Base-by-base conservation (phyloP, 1,140 invertebrate genomes). In the Steinernema feltiae region DNA sequence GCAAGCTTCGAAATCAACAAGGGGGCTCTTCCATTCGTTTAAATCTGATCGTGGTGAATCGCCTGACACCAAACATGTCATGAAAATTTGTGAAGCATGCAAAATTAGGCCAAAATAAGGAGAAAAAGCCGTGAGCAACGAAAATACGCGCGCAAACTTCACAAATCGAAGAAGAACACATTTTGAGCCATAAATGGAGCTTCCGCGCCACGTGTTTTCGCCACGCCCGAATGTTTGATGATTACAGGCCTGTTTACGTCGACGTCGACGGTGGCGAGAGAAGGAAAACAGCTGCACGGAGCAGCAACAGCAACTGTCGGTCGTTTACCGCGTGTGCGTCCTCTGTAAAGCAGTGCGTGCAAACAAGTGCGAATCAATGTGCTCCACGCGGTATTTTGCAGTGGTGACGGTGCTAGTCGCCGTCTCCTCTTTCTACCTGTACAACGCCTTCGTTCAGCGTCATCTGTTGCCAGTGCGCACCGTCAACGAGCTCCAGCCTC, bases 401-500 rank as follows among this genome's bases (percentile, higher is more conserved):
- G 24, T 63, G 12, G 12, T 27, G 12, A 21, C 24, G 53, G 53
- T 27, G 7, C 53, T 63, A n/a, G 24, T 27, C 53, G 53, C 12
- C 53, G 24, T 63, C 53, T 7, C 24, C 53, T 7, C 24, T 7
- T 63, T 63, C 53, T 63, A 63, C 53, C 24, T 63, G 15, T 27
- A 63, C 53, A 15, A 63, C 15, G 53, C 24, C 2, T 63, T 63
- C 24, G 53, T 63, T 21, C 53, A 63, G 24, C 53, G 53, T 3
- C 53, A 63, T 63, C 53, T 63, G 53, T 21, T 63, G 7, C 53
- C 53, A 15, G 53, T 63, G 3, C 7, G 53, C 7, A 63, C 53
- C 15, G 53, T 63, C 53, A 63, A 63, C 24, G 53, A 63, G 24
- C 24, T 63, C 7, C 53, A 63, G 53, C 70, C 70, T 3, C 70